Conservation (phyloP, 2,797 vertebrate genomes). For the Acrossocheilus wenchowensis region DNA sequence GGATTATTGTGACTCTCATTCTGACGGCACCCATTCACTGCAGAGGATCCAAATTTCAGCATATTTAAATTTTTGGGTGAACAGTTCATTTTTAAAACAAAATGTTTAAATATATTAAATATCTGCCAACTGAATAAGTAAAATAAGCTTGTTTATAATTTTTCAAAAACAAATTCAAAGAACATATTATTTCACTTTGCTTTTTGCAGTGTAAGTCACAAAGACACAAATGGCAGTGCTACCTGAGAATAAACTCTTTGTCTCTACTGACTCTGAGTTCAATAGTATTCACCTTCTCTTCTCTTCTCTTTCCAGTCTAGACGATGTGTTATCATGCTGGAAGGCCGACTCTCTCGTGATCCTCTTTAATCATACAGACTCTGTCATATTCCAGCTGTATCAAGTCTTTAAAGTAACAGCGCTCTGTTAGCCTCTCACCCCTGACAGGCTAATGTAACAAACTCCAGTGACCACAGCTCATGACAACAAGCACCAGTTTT, state of each 20-base stretch:
- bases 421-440: neutral
- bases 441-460: constrained; percentile 32
- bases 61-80: neutral
- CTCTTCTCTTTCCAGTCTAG: neutral
- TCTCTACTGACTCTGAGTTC: neutral
- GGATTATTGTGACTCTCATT: neutral
- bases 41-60: neutral
- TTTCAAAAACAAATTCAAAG: neutral
- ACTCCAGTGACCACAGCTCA: constrained; percentile 31
- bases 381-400: constrained; percentile 15
- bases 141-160: no score
- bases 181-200: neutral
- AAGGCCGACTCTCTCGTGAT: neutral
- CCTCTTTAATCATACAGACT: constrained; percentile 1
- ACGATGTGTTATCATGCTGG: neutral
- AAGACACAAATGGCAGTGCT: neutral
- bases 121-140: no score
- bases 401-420: neutral
- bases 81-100: no score
- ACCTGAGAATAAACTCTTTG: neutral
- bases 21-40: neutral
- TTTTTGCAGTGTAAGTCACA: neutral
- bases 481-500: constrained; percentile 78
- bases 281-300: neutral
- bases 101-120: no score